phyloP scores from a whole-genome alignment of 2,113 vertebrate species.

The Laticauda colubrina region DNA sequence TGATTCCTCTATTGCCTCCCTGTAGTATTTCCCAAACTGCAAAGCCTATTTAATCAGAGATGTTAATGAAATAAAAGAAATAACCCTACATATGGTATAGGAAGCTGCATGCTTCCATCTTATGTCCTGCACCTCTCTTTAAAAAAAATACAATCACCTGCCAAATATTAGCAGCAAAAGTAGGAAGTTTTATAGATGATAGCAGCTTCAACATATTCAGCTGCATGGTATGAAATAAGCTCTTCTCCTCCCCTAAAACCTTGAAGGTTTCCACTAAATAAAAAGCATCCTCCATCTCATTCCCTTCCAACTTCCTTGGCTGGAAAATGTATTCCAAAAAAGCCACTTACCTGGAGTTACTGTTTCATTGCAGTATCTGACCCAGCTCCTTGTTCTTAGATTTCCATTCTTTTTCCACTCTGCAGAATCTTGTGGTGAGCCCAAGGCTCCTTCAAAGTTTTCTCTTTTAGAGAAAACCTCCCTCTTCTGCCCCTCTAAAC shows the following conservation, averaged over 20 bases:
- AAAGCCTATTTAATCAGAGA: neutral
- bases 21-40: neutral
- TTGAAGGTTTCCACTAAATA: neutral
- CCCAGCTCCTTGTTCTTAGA: neutral
- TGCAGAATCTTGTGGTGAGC: constrained; percentile 42
- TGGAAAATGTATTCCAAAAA: neutral
- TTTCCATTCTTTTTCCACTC: constrained; percentile 21
- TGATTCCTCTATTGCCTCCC: neutral
- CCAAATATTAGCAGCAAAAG: constrained; percentile 2
- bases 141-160: neutral
- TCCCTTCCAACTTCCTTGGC: constrained; percentile 26
- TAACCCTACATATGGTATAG: neutral
- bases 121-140: neutral
- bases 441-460: constrained; percentile 53
- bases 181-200: constrained; percentile 7
- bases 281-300: neutral
- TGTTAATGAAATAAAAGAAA: neutral
- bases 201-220: constrained; percentile 10
- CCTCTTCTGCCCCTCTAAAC: neutral
- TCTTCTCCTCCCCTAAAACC: neutral
- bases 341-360: constrained; percentile 36
- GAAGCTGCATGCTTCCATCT: neutral
- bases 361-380: constrained; percentile 45
- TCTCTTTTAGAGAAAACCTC: neutral
- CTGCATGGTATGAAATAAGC: neutral